Conservation (phyloP, 2,888 invertebrate genomes). For the Dastarcus helophoroides region DNA sequence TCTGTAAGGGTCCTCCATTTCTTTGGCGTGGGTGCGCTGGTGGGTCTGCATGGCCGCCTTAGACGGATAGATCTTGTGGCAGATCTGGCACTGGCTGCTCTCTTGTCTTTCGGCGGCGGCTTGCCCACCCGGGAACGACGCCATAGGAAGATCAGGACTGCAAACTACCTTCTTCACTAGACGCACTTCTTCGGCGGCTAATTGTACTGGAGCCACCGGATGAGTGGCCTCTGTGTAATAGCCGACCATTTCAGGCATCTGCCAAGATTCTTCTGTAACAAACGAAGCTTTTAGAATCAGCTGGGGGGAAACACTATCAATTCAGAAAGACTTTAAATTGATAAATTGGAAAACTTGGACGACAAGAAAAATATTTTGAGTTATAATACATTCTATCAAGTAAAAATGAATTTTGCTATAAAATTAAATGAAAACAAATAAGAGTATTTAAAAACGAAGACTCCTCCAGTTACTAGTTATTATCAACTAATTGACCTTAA, state of each 20-base stretch:
- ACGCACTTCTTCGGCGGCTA: constrained; percentile 25
- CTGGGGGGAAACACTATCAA: no score
- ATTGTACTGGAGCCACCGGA: constrained; percentile 32
- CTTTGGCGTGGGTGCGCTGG: constrained; percentile 32
- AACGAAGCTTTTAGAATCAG: constrained; percentile 14
- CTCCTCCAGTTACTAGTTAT: no score
- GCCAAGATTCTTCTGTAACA: constrained; percentile 39
- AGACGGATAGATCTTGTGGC: constrained; percentile 33
- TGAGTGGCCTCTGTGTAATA: constrained; percentile 38
- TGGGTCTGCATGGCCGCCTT: constrained; percentile 30
- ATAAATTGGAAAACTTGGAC: no score
- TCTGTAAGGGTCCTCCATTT: constrained; percentile 58
- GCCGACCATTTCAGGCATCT: constrained; percentile 42
- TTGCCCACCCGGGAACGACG: constrained; percentile 25
- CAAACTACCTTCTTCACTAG: constrained; percentile 45
- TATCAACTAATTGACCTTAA: no score
- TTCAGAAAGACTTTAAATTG: no score
- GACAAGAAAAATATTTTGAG: no score
- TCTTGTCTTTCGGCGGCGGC: constrained; percentile 12
- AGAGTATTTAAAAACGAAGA: no score
- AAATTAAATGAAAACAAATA: no score
- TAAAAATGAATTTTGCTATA: no score
- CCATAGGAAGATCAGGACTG: constrained; percentile 46
- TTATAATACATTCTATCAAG: no score
- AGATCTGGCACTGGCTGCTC: constrained; percentile 34